Evolutionary conservation across 1,140 invertebrate species (phyloP).

Genomic region (Proales similis): DNA sequence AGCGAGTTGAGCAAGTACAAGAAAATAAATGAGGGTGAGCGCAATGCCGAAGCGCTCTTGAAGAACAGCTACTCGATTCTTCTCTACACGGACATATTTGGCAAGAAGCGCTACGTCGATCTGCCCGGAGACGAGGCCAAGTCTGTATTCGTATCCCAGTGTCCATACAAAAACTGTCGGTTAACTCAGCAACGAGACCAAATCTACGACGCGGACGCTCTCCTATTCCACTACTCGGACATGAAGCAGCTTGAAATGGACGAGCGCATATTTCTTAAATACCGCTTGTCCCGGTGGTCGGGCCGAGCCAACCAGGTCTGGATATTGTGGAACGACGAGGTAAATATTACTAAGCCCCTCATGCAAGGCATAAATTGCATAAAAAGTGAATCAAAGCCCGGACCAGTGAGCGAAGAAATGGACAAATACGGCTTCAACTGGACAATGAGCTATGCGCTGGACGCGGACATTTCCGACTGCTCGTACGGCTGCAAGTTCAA

Average conservation of each 20-base stretch:
- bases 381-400: background rate
- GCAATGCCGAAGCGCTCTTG: too few species aligned
- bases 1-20: too few species aligned
- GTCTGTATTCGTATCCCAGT: too few species aligned
- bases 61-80: too few species aligned
- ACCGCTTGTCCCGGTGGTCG: background rate
- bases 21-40: too few species aligned
- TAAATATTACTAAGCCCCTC: background rate
- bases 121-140: too few species aligned
- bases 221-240: conserved; percentile 3
- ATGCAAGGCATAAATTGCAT: background rate
- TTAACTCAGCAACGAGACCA: background rate
- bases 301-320: conserved; percentile 4
- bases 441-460: conserved; percentile 12
- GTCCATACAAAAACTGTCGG: conserved; percentile 35
- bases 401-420: background rate
- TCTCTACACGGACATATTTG: too few species aligned
- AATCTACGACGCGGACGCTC: background rate
- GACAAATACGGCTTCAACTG: conserved; percentile 24
- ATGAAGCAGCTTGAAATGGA: background rate
- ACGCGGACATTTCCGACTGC: conserved; percentile 17
- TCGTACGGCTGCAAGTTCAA: conserved; percentile 32
- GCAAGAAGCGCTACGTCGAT: too few species aligned
- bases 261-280: background rate
- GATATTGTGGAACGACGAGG: conserved; percentile 32